Evolutionary conservation across 1,140 invertebrate genomes (phyloP).

Genomic region (Drosophila santomea): DNA sequence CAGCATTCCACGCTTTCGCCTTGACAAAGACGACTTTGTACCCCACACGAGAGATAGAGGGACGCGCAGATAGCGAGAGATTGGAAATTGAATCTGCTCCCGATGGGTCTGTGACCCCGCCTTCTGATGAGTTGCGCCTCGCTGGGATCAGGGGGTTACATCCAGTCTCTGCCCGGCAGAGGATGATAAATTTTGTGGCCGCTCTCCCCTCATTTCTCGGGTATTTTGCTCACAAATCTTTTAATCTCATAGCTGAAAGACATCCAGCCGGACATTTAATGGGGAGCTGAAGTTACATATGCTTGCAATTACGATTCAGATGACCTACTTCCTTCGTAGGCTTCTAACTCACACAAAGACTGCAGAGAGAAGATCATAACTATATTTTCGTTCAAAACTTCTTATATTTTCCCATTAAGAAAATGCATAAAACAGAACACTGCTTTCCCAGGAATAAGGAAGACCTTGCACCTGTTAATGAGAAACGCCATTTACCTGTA

Average conservation of each 20-base stretch:
- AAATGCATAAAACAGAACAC: not conserved
- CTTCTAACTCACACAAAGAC: conserved; percentile 1
- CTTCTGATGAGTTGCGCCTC: conserved; percentile 67
- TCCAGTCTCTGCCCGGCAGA: conserved; percentile 44
- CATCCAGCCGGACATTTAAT: conserved; percentile 31
- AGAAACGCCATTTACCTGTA: not conserved
- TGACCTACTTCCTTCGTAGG: conserved; percentile 57
- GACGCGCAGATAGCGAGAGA: conserved; percentile 14
- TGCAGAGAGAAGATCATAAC: not conserved
- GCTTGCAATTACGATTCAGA: conserved; percentile 32
- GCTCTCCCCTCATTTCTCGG: conserved; percentile 2
- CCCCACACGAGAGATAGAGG: conserved; percentile 29
- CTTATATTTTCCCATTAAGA: not conserved
- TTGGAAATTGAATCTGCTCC: conserved; percentile 44
- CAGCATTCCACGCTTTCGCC: conserved; percentile 67
- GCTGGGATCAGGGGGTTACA: conserved; percentile 68
- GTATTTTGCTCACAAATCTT: conserved; percentile 49
- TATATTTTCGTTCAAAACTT: not conserved
- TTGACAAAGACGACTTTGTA: conserved; percentile 28
- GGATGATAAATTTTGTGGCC: conserved; percentile 72
- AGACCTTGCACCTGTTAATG: conserved; percentile 10
- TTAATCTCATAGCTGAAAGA: conserved; percentile 63
- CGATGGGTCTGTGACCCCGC: conserved; percentile 70
- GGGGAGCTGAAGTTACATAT: conserved; percentile 18
- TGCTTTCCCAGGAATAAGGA: conserved; percentile 27